Evolutionary conservation across 2,888 invertebrate species (phyloP).

Genomic region (Coelopa pilipes): DNA sequence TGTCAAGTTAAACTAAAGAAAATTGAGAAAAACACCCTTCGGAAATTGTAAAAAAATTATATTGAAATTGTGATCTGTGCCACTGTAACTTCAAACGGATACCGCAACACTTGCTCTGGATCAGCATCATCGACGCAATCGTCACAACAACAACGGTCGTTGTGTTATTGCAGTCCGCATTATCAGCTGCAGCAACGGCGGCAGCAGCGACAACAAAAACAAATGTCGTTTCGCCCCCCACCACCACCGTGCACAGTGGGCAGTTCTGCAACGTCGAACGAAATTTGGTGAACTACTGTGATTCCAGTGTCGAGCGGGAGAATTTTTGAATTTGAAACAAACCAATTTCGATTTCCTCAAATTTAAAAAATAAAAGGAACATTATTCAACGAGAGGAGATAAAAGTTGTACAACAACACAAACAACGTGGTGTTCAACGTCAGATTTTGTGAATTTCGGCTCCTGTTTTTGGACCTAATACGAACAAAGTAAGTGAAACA

Average conservation of each 20-base stretch:
- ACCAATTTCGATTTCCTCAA: background rate
- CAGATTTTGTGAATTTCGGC: too few species aligned
- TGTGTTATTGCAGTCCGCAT: background rate
- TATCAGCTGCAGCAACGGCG: constrained; percentile 2
- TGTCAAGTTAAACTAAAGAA: too few species aligned
- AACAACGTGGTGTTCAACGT: too few species aligned
- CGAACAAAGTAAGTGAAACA: too few species aligned
- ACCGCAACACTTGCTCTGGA: constrained; percentile 19
- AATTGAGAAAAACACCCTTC: too few species aligned
- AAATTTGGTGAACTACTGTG: background rate
- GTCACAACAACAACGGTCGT: background rate
- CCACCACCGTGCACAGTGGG: background rate
- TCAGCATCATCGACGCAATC: background rate
- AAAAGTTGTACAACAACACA: too few species aligned
- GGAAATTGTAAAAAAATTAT: too few species aligned
- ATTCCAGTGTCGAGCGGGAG: background rate
- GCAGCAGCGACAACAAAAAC: background rate
- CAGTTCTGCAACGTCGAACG: background rate
- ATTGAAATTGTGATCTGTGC: background rate
- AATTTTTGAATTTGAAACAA: constrained; percentile 1
- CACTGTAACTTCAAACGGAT: constrained; percentile 18
- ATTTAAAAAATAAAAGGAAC: background rate
- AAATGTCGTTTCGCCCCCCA: constrained; percentile 1
- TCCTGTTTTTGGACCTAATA: too few species aligned
- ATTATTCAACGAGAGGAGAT: too few species aligned